These are phyloP conservation scores for Pelvicachromis taeniatus DNA, from an alignment of 2,113 vertebrate genomes.

Conservation along the genomic window DNA sequence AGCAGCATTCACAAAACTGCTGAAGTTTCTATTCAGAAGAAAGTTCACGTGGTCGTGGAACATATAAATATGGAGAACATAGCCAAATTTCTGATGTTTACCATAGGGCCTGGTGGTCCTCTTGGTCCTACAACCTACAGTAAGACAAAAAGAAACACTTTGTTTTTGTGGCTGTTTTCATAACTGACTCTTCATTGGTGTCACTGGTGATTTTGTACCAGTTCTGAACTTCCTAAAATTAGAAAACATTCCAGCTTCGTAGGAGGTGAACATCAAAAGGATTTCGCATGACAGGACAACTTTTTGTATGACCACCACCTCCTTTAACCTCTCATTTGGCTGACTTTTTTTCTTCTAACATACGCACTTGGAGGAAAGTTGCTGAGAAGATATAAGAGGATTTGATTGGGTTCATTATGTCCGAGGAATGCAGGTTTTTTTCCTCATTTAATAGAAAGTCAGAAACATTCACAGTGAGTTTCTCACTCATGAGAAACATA, in stretches of 20 bases:
- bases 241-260: conserved; percentile 31
- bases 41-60: not conserved
- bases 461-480: not conserved
- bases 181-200: not conserved
- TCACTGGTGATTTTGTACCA: not conserved
- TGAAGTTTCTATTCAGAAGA: not conserved
- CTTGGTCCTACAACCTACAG: conserved; percentile 85
- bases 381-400: conserved; percentile 53
- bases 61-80: not conserved
- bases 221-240: not conserved
- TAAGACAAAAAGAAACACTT: not conserved
- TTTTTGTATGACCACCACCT: conserved; percentile 35
- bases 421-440: conserved; percentile 59
- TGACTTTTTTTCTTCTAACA: conserved; percentile 35
- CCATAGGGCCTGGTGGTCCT: conserved; percentile 90
- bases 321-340: conserved; percentile 42
- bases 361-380: conserved; percentile 21
- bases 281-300: conserved; percentile 36
- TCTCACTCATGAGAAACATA: not conserved
- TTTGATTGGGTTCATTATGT: conserved; percentile 63
- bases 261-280: not conserved
- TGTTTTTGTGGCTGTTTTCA: not conserved
- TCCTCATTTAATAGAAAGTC: conserved; percentile 9
- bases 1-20: not conserved
- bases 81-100: conserved; percentile 43